These are phyloP conservation scores for Xiphias gladius DNA, from an alignment of 2,113 vertebrate species.

Conservation along the genomic window DNA sequence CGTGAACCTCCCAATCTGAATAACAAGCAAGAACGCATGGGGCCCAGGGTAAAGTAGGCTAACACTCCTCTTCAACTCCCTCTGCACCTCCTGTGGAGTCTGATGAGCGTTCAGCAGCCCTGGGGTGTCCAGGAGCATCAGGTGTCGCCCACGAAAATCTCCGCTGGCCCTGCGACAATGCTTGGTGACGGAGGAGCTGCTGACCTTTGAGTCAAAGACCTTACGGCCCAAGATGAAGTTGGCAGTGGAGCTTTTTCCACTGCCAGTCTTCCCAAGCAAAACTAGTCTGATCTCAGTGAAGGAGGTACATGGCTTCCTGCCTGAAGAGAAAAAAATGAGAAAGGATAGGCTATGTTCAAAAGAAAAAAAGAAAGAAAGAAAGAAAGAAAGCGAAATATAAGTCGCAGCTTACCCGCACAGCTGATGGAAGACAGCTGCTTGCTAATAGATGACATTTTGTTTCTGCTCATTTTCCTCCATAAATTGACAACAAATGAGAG, in stretches of 20 bases:
- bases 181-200: not conserved
- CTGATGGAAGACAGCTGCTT: conserved; percentile 54
- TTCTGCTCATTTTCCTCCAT: not conserved
- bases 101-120: conserved; percentile 53
- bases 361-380: not conserved
- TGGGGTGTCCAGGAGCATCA: conserved; percentile 68
- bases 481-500: not conserved
- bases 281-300: conserved; percentile 57
- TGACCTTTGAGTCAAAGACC: conserved; percentile 50
- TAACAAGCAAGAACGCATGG: conserved; percentile 72
- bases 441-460: conserved; percentile 59
- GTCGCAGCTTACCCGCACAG: conserved; percentile 28
- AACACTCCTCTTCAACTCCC: conserved; percentile 63
- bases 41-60: conserved; percentile 69
- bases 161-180: conserved; percentile 44
- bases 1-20: conserved; percentile 74
- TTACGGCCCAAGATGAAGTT: conserved; percentile 65
- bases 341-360: not conserved
- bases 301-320: conserved; percentile 17
- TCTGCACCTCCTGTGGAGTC: conserved; percentile 31
- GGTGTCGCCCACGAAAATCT: conserved; percentile 7
- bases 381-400: not conserved
- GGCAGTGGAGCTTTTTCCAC: conserved; percentile 74
- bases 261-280: conserved; percentile 71
- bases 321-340: conserved; percentile 26